Evolutionary conservation across 2,113 vertebrate genomes (phyloP), one percentile per base, ranked within the genome.

Genomic region (Hystrix brachyura): DNA sequence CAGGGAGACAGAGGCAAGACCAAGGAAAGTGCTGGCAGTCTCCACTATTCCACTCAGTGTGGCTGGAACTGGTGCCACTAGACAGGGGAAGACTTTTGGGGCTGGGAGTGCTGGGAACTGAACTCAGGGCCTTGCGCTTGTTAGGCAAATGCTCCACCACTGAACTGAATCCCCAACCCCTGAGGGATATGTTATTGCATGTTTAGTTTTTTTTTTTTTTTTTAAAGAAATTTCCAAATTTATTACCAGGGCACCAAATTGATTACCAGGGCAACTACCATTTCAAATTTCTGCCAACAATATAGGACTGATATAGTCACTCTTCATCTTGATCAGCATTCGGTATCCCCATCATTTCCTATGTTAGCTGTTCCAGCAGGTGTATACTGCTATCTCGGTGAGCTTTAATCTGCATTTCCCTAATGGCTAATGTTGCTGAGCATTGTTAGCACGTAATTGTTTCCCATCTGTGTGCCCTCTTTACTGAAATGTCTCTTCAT

Each of bases 1-100:
- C 55, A 46, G 27, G 83, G 69, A 84, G 88, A 64, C 1, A 18
- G 90, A 62, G 94, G 78, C 46, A 72, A 95, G 93, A 32, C 5
- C 19, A 29, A 59, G 74, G 83, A 34, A 85, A 87, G 69, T 21
- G 67, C 83, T 83, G 94, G 83, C 48, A 80, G 90, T 57, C 82
- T 89, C 85, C 12, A 14, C 78, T 87, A 93, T 79, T 72, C 83
- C 74, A 72, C 69, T 76, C 43, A 51, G 72, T 81, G 60, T 8
- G 78, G 86, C 25, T 80, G 55, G 51, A 86, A 34, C 29, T 55
- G 57, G 76, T 71, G 65, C 91, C 53, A 93, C 62, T 12, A 72
- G 53, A 82, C 62, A 2, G 7, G 84, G 65, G 38, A 38, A 38
- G 38, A 38, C 38, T 38, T 38, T 38, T 38, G 38, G 38, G 38